phyloP scores from a whole-genome alignment of 2,888 invertebrate genomes.

The Caenorhabditis becei region DNA sequence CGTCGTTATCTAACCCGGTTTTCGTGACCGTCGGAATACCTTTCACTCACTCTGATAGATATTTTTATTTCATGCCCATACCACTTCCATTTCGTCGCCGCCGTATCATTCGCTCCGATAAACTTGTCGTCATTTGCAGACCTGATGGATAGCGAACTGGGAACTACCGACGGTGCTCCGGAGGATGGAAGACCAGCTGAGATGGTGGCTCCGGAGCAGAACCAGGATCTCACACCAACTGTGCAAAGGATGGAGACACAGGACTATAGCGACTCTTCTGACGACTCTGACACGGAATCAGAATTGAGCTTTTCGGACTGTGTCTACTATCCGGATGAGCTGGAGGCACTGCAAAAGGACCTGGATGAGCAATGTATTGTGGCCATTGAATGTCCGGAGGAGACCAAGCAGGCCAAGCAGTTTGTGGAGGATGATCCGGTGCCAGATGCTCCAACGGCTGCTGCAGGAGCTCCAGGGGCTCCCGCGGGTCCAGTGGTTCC shows the following conservation, averaged over 20 bases:
- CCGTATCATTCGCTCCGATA: too few species aligned
- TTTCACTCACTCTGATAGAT: neutral
- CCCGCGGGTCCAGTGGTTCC: neutral
- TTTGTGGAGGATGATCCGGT: too few species aligned
- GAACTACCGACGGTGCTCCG: neutral
- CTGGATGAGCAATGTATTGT: neutral
- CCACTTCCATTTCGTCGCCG: neutral
- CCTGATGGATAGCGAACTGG: slow-evolving; percentile 2
- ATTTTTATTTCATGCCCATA: neutral
- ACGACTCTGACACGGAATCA: neutral
- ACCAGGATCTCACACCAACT: too few species aligned
- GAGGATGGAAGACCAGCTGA: neutral
- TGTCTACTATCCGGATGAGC: slow-evolving; percentile 5
- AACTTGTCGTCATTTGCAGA: slow-evolving; percentile 10
- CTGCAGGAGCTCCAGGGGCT: too few species aligned
- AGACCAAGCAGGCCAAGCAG: neutral
- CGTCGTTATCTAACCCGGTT: slow-evolving; percentile 18
- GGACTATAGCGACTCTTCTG: too few species aligned
- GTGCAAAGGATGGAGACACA: too few species aligned
- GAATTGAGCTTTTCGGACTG: slow-evolving; percentile 9
- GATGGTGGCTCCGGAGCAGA: neutral
- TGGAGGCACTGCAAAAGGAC: neutral
- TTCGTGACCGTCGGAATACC: slow-evolving; percentile 12
- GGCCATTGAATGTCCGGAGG: neutral
- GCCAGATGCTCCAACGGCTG: too few species aligned